A percentile compares a stretch with the other conserved stretches of the same genome.
Conservation (phyloP, 2,797 vertebrate genomes). For the Phylloscopus collybita region DNA sequence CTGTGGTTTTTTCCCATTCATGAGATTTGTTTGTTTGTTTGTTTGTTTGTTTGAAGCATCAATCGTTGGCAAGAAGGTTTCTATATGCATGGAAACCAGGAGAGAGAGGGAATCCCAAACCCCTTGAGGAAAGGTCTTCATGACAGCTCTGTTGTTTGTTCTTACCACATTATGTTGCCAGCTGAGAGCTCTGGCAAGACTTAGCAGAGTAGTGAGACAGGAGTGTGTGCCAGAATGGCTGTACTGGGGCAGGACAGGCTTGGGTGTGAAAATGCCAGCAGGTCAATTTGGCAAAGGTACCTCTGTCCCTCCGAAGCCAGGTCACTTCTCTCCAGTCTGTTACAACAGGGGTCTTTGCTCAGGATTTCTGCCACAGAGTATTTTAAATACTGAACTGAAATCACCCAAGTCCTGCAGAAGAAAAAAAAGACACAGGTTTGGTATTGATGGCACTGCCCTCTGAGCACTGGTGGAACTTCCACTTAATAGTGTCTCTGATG, state of each 20-base stretch:
- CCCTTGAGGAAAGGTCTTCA: background rate
- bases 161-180: background rate
- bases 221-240: background rate
- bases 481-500: background rate
- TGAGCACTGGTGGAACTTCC: background rate
- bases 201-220: background rate
- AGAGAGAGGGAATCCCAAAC: background rate
- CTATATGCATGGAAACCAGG: background rate
- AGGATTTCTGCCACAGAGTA: background rate
- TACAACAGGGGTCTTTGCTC: background rate
- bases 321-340: background rate
- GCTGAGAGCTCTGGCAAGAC: background rate
- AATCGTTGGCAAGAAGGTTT: background rate
- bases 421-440: background rate
- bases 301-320: background rate
- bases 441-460: background rate
- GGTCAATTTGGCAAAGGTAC: background rate
- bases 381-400: background rate
- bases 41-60: background rate
- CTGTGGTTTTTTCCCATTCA: background rate
- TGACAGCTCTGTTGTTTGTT: background rate
- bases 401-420: background rate
- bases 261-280: background rate
- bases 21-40: background rate
- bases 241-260: background rate